A percentile compares a stretch with the other conserved stretches of the same genome.
These are phyloP conservation scores for Hirundo rustica DNA, from an alignment of 2,797 vertebrate genomes.

Conservation along the genomic window DNA sequence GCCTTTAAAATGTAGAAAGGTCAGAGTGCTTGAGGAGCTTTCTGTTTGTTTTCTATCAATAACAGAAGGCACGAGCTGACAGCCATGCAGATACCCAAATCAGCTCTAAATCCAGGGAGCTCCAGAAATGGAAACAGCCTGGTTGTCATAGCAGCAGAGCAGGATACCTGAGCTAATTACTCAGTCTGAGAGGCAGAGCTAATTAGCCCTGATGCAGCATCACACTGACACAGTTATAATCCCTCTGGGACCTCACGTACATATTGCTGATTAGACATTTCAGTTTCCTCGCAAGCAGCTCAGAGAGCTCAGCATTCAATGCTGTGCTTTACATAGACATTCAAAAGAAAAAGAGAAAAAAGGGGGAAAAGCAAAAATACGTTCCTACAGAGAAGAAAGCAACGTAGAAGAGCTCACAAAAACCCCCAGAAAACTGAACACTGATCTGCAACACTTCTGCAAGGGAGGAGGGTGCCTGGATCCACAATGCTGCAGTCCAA, in stretches of 20 bases:
- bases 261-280: constrained; percentile 12
- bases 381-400: background rate
- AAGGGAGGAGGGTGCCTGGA: background rate
- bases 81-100: background rate
- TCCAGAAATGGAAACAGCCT: constrained; percentile 46
- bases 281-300: background rate
- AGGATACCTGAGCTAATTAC: constrained; percentile 64
- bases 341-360: background rate
- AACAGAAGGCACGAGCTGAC: constrained; percentile 43
- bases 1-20: background rate
- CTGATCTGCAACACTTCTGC: background rate
- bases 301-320: background rate
- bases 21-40: background rate
- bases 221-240: constrained; percentile 41
- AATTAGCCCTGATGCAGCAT: constrained; percentile 56
- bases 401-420: background rate
- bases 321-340: background rate
- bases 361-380: background rate
- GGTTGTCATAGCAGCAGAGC: constrained; percentile 59
- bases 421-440: background rate
- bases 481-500: background rate
- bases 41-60: constrained; percentile 33
- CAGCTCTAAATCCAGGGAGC: background rate
- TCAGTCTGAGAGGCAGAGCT: constrained; percentile 46
- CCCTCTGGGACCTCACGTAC: background rate